Evolutionary conservation across 2,888 invertebrate species (phyloP), one percentile per base, ranked within the genome.

Genomic region (Protonemura montana): DNA sequence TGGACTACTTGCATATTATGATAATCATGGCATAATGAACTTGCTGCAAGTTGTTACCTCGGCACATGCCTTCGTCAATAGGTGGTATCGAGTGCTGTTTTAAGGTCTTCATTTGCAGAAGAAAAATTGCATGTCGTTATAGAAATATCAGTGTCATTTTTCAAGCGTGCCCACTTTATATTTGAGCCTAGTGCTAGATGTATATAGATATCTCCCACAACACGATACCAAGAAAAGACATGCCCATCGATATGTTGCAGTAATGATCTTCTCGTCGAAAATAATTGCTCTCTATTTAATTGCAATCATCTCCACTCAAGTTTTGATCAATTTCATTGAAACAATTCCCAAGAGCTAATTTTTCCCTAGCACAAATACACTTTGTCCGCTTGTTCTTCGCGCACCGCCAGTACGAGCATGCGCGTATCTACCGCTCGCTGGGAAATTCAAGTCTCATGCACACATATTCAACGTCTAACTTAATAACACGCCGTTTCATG

Each of bases 401-500:
- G 2, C 59, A 21, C 59, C 1, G 13, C 41, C 41, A 41, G 59
- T 21, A 16, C 59, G 59, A 2, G 7, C 59, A 35, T 3, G 35
- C n/a, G n/a, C n/a, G 10, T 35, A 35, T 35, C 35, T 3, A 35
- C 59, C 21, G 21, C 59, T 59, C 59, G 59, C 59, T 21, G 59
- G 59, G 2, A 2, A 59, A 13, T 59, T 10, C 59, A 59, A 59
- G 59, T 59, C 59, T 59, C 21, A 21, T 59, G 59, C 59, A 59
- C n/a, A n/a, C 59, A 59, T 59, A 59, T 59, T 59, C 59, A 1
- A 10, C 59, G 59, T 59, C 16, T 59, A 59, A 59, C 59, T 59
- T 59, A 59, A 59, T 59, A 59, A 59, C 59, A 59, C 59, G 21
- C 59, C 59, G 59, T 59, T 59, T 59, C 59, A 59, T 59, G 59